Conservation (phyloP, 2,113 vertebrate genomes). For the Psephotus haematonotus region DNA sequence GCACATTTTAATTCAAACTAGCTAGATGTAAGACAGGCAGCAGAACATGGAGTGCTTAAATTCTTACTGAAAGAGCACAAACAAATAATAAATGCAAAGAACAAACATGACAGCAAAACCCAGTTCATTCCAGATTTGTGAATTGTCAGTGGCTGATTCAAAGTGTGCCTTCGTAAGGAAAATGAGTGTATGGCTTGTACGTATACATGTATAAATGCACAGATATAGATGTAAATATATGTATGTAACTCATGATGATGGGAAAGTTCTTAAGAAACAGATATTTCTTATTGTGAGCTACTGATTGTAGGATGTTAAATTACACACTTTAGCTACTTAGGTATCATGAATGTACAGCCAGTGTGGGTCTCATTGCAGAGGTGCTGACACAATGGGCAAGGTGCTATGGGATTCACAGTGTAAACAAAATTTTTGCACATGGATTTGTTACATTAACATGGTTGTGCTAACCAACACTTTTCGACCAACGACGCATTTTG, state of each 20-base stretch:
- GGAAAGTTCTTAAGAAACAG: neutral
- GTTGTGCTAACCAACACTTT: neutral
- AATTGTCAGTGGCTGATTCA: neutral
- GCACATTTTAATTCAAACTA: neutral
- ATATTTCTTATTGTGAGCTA: neutral
- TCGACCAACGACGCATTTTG: neutral
- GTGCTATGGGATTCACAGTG: neutral
- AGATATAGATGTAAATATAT: neutral
- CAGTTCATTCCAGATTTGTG: neutral
- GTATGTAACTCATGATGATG: neutral
- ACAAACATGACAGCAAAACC: rapidly evolving
- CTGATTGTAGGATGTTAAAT: neutral
- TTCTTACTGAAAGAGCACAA: neutral
- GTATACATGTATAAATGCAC: neutral
- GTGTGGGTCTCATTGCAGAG: neutral
- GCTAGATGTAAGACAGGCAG: neutral
- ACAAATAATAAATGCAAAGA: neutral
- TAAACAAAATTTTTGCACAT: neutral
- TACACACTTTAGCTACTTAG: neutral
- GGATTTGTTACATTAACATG: neutral
- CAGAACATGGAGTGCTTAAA: neutral
- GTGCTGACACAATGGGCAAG: neutral
- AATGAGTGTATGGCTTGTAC: neutral
- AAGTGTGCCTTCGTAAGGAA: neutral
- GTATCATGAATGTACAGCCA: neutral